Conservation (phyloP, 2,113 vertebrate genomes). For the Elgaria multicarinata region DNA sequence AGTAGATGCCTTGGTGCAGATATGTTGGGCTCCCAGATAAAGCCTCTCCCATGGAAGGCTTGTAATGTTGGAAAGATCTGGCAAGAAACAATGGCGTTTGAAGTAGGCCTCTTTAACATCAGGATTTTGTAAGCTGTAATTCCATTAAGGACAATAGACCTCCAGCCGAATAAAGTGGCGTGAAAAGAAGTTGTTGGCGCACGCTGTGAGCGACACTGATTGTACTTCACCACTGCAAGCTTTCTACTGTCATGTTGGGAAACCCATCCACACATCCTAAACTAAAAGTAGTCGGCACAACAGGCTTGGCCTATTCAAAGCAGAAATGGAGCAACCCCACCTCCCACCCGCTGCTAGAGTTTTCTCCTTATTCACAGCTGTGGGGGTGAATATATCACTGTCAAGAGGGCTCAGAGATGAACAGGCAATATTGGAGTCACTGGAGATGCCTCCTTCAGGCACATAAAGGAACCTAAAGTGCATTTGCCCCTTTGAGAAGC, state of each 20-base stretch:
- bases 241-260: not conserved
- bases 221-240: not conserved
- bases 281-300: conserved; percentile 6
- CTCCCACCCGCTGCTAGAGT: not conserved
- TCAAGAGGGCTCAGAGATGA: accelerated
- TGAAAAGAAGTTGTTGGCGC: not conserved
- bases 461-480: not conserved
- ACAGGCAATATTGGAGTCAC: not conserved
- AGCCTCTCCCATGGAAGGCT: not conserved
- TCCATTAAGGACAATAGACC: accelerated
- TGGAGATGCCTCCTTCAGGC: not conserved
- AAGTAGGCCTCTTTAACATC: no score
- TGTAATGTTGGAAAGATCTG: not conserved
- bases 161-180: not conserved
- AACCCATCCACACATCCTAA: accelerated
- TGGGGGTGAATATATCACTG: not conserved
- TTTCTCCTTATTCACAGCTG: accelerated
- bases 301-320: not conserved
- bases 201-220: not conserved
- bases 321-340: not conserved
- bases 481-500: conserved; percentile 9
- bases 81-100: not conserved
- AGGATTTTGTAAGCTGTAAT: not conserved
- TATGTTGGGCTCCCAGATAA: not conserved
- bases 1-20: not conserved